Evolutionary conservation across 2,113 vertebrate genomes (phyloP).

Genomic region (Tapirus terrestris): DNA sequence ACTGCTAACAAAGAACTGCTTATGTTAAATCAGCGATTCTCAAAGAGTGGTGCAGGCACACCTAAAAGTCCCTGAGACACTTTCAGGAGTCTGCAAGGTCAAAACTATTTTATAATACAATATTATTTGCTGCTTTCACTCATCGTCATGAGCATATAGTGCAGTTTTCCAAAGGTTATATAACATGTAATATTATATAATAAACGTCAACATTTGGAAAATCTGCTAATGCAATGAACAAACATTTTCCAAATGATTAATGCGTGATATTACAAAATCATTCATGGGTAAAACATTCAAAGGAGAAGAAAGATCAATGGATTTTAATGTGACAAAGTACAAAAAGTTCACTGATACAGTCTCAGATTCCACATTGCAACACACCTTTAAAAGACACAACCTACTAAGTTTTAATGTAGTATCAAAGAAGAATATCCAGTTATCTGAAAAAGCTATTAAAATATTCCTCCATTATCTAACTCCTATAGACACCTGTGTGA

Average conservation of each 20-base stretch:
- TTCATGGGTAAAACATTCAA: neutral
- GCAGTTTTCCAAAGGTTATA: neutral
- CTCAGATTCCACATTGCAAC: neutral
- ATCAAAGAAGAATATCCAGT: constrained; percentile 13
- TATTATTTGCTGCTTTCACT: constrained; percentile 16
- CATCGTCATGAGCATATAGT: neutral
- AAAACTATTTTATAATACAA: neutral
- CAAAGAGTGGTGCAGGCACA: neutral
- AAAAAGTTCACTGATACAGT: neutral
- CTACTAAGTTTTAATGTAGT: neutral
- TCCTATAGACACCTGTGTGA: neutral
- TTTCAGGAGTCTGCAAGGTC: neutral
- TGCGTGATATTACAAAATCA: neutral
- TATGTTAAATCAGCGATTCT: neutral
- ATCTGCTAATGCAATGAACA: neutral
- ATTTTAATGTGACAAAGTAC: neutral
- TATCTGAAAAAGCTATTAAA: constrained; percentile 2
- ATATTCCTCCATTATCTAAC: constrained; percentile 26
- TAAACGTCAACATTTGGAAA: neutral
- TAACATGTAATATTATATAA: neutral
- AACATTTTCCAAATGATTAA: neutral
- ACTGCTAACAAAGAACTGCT: neutral
- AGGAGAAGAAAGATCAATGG: neutral
- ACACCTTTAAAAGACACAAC: neutral
- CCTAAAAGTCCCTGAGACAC: neutral